A percentile compares a stretch with the other conserved stretches of the same genome.
phyloP scores from a whole-genome alignment of 2,113 vertebrate species.

The Chauna torquata region DNA sequence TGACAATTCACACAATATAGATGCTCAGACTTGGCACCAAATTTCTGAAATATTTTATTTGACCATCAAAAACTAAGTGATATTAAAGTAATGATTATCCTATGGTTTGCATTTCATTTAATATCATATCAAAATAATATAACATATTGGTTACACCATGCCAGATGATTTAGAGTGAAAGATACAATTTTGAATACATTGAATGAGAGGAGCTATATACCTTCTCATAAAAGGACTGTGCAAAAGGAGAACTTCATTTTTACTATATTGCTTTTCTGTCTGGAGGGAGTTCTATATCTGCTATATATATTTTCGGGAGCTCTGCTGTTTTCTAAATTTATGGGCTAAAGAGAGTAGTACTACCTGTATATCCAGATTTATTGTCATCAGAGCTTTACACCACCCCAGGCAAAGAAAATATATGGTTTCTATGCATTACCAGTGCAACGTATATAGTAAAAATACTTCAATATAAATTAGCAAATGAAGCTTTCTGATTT shows the following conservation, averaged over 20 bases:
- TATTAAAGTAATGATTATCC: constrained; percentile 38
- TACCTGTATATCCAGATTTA: neutral
- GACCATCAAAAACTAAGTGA: constrained; percentile 16
- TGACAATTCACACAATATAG: neutral
- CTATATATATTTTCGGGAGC: constrained; percentile 50
- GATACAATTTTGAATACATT: neutral
- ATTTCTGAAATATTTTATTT: constrained; percentile 30
- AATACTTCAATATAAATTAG: constrained; percentile 40
- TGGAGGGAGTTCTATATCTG: constrained; percentile 65
- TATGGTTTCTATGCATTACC: constrained; percentile 26
- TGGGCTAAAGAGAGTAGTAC: constrained; percentile 9
- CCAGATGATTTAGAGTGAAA: constrained; percentile 39
- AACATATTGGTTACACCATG: neutral
- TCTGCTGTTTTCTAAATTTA: constrained; percentile 62
- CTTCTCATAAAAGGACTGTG: constrained; percentile 22
- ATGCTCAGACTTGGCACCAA: neutral
- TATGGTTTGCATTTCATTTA: constrained; percentile 38
- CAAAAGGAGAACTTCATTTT: constrained; percentile 57
- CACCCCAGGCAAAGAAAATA: neutral
- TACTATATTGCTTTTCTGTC: constrained; percentile 26
- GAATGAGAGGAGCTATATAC: neutral
- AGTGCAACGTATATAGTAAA: neutral
- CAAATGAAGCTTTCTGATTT: constrained; percentile 27
- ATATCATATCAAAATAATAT: constrained; percentile 22
- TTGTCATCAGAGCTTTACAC: neutral